Base-by-base conservation (phyloP, 2,113 vertebrate species). In the Menura novaehollandiae region DNA sequence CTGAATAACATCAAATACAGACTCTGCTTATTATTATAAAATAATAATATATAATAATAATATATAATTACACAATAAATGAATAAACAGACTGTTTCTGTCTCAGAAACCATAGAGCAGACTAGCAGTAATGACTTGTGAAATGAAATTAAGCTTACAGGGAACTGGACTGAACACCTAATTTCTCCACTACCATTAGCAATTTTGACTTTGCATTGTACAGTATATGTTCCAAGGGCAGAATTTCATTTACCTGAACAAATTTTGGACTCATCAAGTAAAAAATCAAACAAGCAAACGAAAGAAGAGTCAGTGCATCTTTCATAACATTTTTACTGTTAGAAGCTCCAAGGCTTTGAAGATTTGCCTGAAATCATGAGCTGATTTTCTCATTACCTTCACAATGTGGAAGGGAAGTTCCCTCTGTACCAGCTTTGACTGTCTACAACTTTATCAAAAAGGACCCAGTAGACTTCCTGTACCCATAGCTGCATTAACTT, bases 261-360 rank as follows among this genome's bases (percentile, higher is more conserved):
- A 90, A 93, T 93, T 96, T 96, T 85, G 49, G 39, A 85, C 81
- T 93, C 52, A 75, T 75, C 46, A 77, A 97, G 52, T 72, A 95
- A 96, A 97, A 91, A 93, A 95, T 39, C 77, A 85, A 69, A 72
- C 47, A 89, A 76, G 67, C 11, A 91, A 95, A 95, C 87, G 77
- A 93, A 96, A 93, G 91, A 91, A 69, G 63, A 96, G 63, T 49
- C 52, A 72, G 44, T 81, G 56, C 30, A 94, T 78, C 85, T 97
- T 97, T 97, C 94, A 91, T 89, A 97, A 95, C 89, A 95, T 94
- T 96, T 96, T 91, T 94, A 76, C 89, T 91, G 78, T 91, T 95
- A 88, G 95, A 96, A 95, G 43, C 85, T 69, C 69, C 80, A 87
- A 91, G 90, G 55, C 85, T 94, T 93, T 89, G 71, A 68, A 77